Evolutionary conservation across 2,113 vertebrate species (phyloP), one percentile per base, ranked within the genome.

Genomic region (Sapayoa aenigma): DNA sequence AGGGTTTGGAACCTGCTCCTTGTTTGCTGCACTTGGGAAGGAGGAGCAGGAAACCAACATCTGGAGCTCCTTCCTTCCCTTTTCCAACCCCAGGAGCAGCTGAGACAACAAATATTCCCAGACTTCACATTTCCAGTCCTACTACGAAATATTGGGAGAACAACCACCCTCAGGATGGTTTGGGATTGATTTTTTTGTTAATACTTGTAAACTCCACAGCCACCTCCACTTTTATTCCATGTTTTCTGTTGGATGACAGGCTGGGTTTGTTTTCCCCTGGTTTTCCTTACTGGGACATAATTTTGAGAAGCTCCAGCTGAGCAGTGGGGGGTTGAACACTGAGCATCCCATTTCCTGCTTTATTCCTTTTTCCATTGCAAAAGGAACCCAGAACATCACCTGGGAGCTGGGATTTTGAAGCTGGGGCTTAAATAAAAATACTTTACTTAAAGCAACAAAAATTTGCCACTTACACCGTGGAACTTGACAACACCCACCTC

Each of bases 341-440:
- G 71, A 46, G 81, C 44, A 55, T 68, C 87, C 83, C 50, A 4
- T 82, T 74, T 60, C 46, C 55, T 7, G 4, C 68, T 52, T 44
- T 18, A 2, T n/a, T 56, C 22, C 19, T 83, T 78, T 85, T 37
- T 46, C 72, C 46, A 28, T 59, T 37, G 14, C 41, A 24, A 46
- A 53, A 23, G 1, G 31, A 47, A 9, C 0, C 5, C 20, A 2
- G 5, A 13, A 4, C 1, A 0, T 35, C 62, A 15, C 4, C 47
- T 24, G 33, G 25, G 73, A 73, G 53, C 59, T n/a, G 47, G 31
- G 22, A 12, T 7, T 33, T 56, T 50, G 6, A 30, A 73, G 6
- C 56, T 23, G 35, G 28, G 56, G 14, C 41, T 79, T 39, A 19
- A 52, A 60, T 5, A 5, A 13, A 78, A 39, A 10, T 23, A 4